Base-by-base conservation (phyloP, 2,113 vertebrate species). In the Lucifuga dentata region DNA sequence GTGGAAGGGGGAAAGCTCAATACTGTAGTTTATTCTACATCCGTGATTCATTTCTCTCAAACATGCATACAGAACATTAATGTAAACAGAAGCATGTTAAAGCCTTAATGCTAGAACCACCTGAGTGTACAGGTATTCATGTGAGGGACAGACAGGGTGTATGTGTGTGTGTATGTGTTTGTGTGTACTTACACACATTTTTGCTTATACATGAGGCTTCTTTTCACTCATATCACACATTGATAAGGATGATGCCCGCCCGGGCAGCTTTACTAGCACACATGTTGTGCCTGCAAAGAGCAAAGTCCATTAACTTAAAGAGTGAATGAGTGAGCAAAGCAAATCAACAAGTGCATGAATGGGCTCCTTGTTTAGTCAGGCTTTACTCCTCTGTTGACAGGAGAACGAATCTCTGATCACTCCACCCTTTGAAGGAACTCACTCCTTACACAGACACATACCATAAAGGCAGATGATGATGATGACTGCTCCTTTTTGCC, bases 271-370 rank as follows among this genome's bases (percentile, higher is more conserved):
- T 68, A 68, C 55, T 66, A 78, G 80, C 68, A 71, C 61, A 72
- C 68, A 61, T 49, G 61, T 43, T 70, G 59, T 81, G 66, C 72
- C 73, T 50, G 44, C 56, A 49, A 19, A 69, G 86, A 75, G 74
- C 88, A 88, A 91, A 91, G 90, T 91, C 86, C 85, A 43, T 39
- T 29, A 44, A 43, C 32, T 68, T 40, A 81, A 76, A 79, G 72
- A 79, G 59, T 58, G 83, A 88, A 84, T 45, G 76, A 84, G 45
- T 8, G 29, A 74, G 86, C 70, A 53, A 45, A 78, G 73, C 49
- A 71, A 76, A 86, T 76, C n/a, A 51, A 78, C 74, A 53, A 61
- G 57, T 17, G 62, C 61, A 88, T 88, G 88, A 91, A 89, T 86
- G 86, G 83, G 65, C 68, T 83, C 81, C 79, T 90, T 90, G 91